Evolutionary conservation across 2,888 invertebrate genomes (phyloP).

Genomic region (Yponomeuta evonymella): DNA sequence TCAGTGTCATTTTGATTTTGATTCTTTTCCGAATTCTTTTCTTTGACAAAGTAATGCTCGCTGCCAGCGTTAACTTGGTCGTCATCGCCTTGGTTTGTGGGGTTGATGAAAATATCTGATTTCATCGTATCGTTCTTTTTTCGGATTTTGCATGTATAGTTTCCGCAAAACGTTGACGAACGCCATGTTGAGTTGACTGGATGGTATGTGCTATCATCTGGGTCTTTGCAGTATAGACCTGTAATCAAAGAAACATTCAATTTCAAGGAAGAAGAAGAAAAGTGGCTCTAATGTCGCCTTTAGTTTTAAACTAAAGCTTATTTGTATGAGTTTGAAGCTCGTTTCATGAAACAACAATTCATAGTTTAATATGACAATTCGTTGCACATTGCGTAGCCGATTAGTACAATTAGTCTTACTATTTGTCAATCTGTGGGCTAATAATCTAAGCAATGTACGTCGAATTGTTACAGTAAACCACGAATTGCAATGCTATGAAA

Average conservation of each 20-base stretch:
- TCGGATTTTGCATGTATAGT: constrained; percentile 59
- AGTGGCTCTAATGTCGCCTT: too few species aligned
- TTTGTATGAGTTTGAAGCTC: too few species aligned
- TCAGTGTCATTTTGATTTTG: background rate
- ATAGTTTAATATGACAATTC: too few species aligned
- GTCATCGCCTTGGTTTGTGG: background rate
- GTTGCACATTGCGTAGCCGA: too few species aligned
- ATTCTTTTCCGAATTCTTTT: background rate
- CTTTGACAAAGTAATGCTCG: background rate
- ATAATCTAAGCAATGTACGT: too few species aligned
- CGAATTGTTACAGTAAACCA: too few species aligned
- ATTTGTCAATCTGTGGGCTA: too few species aligned
- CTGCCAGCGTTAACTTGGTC: background rate
- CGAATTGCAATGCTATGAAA: background rate
- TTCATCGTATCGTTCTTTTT: constrained; percentile 32
- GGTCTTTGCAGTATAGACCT: constrained; percentile 64
- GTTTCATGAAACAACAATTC: too few species aligned
- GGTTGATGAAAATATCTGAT: constrained; percentile 21
- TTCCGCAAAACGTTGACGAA: constrained; percentile 60
- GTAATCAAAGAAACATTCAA: constrained; percentile 31
- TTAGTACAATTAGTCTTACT: too few species aligned
- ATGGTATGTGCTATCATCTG: constrained; percentile 57
- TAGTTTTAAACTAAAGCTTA: too few species aligned
- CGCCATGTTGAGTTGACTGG: constrained; percentile 58
- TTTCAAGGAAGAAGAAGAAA: background rate